Conservation (phyloP, 2,888 invertebrate species). For the Imbricaverruca yamaguchii region DNA sequence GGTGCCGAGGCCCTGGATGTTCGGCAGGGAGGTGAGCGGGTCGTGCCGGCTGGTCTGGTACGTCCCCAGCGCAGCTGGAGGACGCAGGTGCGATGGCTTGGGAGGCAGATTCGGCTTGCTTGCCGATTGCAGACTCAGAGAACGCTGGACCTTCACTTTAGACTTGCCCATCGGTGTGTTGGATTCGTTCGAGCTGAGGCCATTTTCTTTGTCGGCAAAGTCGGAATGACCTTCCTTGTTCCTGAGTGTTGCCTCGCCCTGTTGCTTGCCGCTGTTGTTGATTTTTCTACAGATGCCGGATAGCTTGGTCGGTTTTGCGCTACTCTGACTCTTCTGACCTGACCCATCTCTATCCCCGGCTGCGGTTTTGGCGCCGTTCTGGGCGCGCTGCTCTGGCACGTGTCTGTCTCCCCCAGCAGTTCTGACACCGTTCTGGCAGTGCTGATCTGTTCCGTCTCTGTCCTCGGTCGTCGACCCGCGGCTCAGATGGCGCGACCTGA, state of each 20-base stretch:
- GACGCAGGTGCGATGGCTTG: conserved; percentile 4
- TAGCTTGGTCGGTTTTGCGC: background rate
- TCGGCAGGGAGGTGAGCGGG: conserved; percentile 4
- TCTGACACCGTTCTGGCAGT: no score
- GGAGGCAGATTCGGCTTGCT: background rate
- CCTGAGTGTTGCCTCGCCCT: no score
- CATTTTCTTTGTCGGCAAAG: background rate
- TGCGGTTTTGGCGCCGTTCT: no score
- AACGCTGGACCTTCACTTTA: conserved; percentile 4
- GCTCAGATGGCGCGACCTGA: background rate
- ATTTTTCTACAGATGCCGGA: background rate
- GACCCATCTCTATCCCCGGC: no score
- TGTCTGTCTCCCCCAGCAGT: no score
- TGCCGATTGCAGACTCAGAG: background rate
- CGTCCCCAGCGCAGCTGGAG: background rate
- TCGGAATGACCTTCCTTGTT: background rate
- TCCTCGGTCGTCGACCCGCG: background rate
- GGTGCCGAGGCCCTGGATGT: conserved; percentile 14
- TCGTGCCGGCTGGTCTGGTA: background rate
- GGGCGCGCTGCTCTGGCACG: no score
- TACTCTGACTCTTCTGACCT: no score
- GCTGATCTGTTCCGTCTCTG: no score
- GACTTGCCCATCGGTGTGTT: background rate
- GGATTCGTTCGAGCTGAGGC: background rate
- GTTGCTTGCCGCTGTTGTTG: background rate